A percentile compares a stretch with the other conserved stretches of the same genome.
Conservation (phyloP, 2,113 vertebrate genomes). For the Clarias batrachus region DNA sequence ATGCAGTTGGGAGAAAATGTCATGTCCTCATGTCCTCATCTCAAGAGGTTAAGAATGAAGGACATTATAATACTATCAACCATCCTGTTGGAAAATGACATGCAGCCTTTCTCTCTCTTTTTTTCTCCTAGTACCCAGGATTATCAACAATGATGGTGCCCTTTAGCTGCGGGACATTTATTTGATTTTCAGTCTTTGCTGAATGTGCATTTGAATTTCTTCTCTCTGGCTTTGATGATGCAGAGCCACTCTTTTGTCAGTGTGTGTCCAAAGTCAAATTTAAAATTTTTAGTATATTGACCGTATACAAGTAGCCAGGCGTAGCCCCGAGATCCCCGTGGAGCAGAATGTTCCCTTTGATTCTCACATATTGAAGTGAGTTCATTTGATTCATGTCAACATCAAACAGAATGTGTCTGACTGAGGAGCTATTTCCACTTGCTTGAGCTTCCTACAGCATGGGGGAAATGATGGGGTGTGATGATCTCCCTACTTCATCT, state of each 20-base stretch:
- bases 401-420: constrained; percentile 38
- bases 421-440: constrained; percentile 22
- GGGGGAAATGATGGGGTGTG: constrained; percentile 5
- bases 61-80: not conserved
- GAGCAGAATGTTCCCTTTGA: constrained; percentile 7
- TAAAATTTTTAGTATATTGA: constrained; percentile 6
- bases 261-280: not conserved
- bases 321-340: constrained; percentile 4
- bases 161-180: not conserved
- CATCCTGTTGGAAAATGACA: not conserved
- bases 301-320: not conserved
- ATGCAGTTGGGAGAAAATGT: too few relatives aligned
- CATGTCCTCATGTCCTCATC: too few relatives aligned
- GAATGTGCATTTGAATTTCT: not conserved
- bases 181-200: not conserved
- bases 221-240: not conserved
- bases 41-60: not conserved
- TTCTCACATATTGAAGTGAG: constrained; percentile 1
- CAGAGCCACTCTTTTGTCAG: not conserved
- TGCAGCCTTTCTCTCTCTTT: not conserved
- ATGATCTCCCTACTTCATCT: not conserved
- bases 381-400: constrained; percentile 28
- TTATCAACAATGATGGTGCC: not conserved
- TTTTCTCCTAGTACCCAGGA: not conserved
- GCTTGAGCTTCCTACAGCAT: constrained; percentile 5